A percentile compares a stretch with the other conserved stretches of the same genome.
Evolutionary conservation across 2,888 invertebrate genomes (phyloP).

Genomic region (Nemotelus nigrinus): DNA sequence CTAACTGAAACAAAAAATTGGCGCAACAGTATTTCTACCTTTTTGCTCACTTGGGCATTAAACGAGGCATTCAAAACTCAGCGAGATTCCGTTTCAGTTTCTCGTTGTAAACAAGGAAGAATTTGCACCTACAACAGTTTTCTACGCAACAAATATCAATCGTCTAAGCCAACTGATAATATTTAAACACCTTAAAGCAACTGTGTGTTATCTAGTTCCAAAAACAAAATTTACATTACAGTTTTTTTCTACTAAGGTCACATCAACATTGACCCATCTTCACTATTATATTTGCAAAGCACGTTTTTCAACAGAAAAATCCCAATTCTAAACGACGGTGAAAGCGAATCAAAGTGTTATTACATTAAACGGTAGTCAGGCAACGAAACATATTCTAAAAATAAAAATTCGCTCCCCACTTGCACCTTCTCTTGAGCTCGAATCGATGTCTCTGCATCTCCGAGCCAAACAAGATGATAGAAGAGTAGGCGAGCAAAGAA

Average conservation of each 20-base stretch:
- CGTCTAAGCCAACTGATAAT: too few relatives aligned
- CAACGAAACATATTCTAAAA: slow-evolving; percentile 30
- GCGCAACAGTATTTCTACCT: too few relatives aligned
- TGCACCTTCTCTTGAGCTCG: not conserved
- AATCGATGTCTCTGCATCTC: slow-evolving; percentile 15
- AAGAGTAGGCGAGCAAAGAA: slow-evolving; percentile 3
- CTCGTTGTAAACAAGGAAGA: too few relatives aligned
- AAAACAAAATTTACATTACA: too few relatives aligned
- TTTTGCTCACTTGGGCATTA: too few relatives aligned
- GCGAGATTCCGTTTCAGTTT: too few relatives aligned
- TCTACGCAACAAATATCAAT: too few relatives aligned
- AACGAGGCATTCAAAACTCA: too few relatives aligned
- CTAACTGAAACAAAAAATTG: too few relatives aligned
- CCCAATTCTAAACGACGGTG: not conserved
- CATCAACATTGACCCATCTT: slow-evolving; percentile 28
- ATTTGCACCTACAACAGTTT: too few relatives aligned
- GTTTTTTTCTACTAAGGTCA: not conserved
- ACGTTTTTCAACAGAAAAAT: slow-evolving; percentile 14
- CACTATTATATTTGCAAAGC: not conserved
- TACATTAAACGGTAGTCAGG: slow-evolving; percentile 34
- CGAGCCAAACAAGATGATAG: not conserved
- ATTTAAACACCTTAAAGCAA: too few relatives aligned
- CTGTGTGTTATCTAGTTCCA: too few relatives aligned
- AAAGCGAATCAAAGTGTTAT: slow-evolving; percentile 28
- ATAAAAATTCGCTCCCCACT: slow-evolving; percentile 11